These are phyloP conservation scores for Semicossyphus pulcher DNA, from an alignment of 2,113 vertebrate species.

Conservation along the genomic window DNA sequence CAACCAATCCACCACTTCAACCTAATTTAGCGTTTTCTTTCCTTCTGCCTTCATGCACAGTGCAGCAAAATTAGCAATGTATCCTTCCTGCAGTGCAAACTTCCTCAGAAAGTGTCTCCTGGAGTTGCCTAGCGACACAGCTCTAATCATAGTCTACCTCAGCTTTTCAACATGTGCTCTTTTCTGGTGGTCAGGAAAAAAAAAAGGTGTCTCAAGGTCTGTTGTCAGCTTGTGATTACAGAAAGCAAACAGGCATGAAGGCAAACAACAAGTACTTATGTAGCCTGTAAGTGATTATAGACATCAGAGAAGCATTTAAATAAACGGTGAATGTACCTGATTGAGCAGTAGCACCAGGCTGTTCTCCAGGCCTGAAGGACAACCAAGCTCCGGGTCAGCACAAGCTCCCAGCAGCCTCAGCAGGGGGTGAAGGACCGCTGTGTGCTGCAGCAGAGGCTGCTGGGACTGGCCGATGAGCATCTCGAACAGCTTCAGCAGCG, in stretches of 20 bases:
- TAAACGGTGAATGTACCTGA: constrained; percentile 61
- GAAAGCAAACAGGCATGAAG: not conserved
- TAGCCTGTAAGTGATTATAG: rapidly evolving
- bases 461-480: constrained; percentile 94
- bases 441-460: constrained; percentile 91
- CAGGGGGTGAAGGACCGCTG: constrained; percentile 89
- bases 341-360: constrained; percentile 95
- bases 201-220: too few species aligned
- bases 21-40: not conserved
- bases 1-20: not conserved
- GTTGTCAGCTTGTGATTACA: not conserved
- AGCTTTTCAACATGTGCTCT: not conserved
- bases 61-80: not conserved
- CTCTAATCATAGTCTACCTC: not conserved
- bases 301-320: not conserved
- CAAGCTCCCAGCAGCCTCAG: constrained; percentile 90
- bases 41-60: not conserved
- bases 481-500: constrained; percentile 95
- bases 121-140: not conserved
- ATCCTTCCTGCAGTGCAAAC: not conserved
- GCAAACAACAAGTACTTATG: too few species aligned
- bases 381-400: constrained; percentile 81
- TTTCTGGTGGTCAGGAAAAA: not conserved
- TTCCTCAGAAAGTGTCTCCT: not conserved
- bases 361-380: constrained; percentile 85